phyloP scores from a whole-genome alignment of 2,888 invertebrate species.

The Erebia palarica region DNA sequence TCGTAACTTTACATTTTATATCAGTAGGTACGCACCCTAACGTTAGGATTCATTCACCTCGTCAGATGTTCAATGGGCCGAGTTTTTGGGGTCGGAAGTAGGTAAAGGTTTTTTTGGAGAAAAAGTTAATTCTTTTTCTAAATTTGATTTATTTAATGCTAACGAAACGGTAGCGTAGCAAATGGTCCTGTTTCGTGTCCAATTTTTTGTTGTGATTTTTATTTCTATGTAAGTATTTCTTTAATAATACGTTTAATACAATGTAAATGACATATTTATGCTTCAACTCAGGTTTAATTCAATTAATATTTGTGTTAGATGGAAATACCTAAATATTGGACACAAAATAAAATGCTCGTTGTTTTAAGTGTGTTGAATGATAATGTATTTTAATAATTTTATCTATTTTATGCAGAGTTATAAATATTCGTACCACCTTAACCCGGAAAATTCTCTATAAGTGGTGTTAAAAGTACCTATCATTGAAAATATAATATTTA shows the following conservation, averaged over 20 bases:
- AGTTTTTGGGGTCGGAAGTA: conserved; percentile 60
- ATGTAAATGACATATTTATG: no score
- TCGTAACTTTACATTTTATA: conserved; percentile 77
- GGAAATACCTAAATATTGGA: no score
- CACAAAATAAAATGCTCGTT: no score
- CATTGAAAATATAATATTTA: no score
- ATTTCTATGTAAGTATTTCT: background rate
- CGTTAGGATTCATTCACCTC: conserved; percentile 76
- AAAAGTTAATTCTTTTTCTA: conserved; percentile 47
- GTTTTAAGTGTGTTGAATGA: background rate
- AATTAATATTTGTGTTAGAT: no score
- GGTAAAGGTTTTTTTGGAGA: conserved; percentile 62
- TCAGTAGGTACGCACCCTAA: conserved; percentile 67
- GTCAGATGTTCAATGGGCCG: conserved; percentile 79
- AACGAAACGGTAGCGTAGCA: conserved; percentile 46
- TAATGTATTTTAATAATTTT: background rate
- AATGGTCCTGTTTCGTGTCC: conserved; percentile 25
- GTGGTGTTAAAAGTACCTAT: no score
- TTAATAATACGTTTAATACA: no score
- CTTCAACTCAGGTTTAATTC: no score
- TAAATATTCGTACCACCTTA: no score
- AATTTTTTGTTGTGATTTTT: background rate
- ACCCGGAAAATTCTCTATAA: no score
- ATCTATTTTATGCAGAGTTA: no score
- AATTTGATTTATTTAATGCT: conserved; percentile 58